phyloP scores from a whole-genome alignment of 2,888 invertebrate genomes.

The Andrena camellia region DNA sequence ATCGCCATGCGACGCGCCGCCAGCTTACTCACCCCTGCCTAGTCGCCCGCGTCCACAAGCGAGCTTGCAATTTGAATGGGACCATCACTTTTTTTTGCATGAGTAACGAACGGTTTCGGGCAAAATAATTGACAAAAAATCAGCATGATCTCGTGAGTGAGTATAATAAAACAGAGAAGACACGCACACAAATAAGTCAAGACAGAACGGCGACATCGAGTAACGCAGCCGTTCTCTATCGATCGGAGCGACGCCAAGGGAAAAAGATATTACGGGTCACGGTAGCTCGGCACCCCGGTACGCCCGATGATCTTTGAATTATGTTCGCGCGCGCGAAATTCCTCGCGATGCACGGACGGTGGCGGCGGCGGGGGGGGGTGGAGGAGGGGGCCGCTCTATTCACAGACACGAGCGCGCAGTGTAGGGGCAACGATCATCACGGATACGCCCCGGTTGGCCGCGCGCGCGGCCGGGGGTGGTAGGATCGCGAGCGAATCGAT shows the following conservation, averaged over 20 bases:
- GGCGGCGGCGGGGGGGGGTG: too few species aligned
- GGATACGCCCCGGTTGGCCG: neutral
- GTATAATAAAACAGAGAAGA: conserved; percentile 52
- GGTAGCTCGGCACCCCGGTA: neutral
- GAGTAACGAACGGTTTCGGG: conserved; percentile 75
- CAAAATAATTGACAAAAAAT: conserved; percentile 83
- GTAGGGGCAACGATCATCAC: conserved; percentile 9
- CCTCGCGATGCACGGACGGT: neutral
- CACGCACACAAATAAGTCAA: conserved; percentile 74
- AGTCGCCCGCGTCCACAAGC: conserved; percentile 78
- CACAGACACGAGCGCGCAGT: neutral
- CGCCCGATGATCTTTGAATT: conserved; percentile 2
- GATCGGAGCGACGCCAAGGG: conserved; percentile 29
- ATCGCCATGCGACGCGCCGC: conserved; percentile 82
- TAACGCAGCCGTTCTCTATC: conserved; percentile 47
- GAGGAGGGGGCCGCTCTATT: neutral
- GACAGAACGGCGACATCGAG: conserved; percentile 48
- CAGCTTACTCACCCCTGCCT: conserved; percentile 84
- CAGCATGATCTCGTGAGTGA: conserved; percentile 81
- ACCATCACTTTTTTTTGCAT: conserved; percentile 72
- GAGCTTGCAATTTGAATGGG: conserved; percentile 78
- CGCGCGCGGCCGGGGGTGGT: neutral
- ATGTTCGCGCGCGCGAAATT: neutral
- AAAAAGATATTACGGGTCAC: neutral
- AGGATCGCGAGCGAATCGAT: conserved; percentile 15